Evolutionary conservation across 2,888 invertebrate species (phyloP), one percentile per base, ranked within the genome.

Genomic region (Lissocephala sabroskyi): DNA sequence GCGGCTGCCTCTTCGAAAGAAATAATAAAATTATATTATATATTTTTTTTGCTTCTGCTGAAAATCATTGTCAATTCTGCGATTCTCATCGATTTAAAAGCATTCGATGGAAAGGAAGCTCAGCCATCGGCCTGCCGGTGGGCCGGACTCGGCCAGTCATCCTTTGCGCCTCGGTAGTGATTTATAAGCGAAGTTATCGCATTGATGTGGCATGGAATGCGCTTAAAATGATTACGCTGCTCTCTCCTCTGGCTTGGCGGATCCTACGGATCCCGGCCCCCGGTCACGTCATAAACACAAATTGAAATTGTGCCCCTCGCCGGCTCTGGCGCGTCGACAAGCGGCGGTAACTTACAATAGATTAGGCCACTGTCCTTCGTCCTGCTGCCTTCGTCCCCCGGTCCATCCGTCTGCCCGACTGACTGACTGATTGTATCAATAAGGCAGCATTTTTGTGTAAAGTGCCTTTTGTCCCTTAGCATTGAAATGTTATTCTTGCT

Each of bases 1-100:
- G 7, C 23, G 73, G 53, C 42, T 65, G 58, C 52, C 53, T 45
- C 52, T 52, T 46, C 59, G 76, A 60, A 73, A 62, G 68, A 62
- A 65, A 67, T 67, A 73, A 74, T 74, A 67, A 74, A 74, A 74
- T 76, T 76, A 74, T 74, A n/a, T n/a, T n/a, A n/a, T n/a, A n/a
- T n/a, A n/a, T 76, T 70, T 59, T 58, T 19, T 26, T 23, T 13
- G 9, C 23, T 41, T 41, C 28, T n/a, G 3, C 18, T 23, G 14
- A 39, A 39, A 66, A 73, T 62, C 60, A 73, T 76, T 76, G 65
- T 74, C 74, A 73, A 71, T 67, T 65, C 57, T 52, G 66, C 59
- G 61, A 56, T 76, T 65, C 54, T 67, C 67, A 73, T 76, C 76
- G 70, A 67, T 73, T 70, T 65, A 65, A 76, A 67, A 76, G 71